Evolutionary conservation across 2,113 vertebrate species (phyloP).

Genomic region (Psettodes erumei): DNA sequence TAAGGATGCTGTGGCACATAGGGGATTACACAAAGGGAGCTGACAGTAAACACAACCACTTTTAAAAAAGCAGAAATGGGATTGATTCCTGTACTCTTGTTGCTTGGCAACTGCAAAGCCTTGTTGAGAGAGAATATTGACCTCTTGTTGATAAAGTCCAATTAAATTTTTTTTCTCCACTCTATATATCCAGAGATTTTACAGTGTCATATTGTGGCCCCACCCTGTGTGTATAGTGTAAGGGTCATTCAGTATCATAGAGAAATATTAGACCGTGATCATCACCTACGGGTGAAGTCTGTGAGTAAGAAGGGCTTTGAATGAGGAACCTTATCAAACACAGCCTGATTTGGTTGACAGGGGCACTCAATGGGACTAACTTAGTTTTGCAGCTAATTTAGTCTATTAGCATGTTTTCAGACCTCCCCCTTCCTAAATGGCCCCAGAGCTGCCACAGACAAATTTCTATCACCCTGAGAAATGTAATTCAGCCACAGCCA

Average conservation of each 20-base stretch:
- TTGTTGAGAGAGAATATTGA: constrained; percentile 75
- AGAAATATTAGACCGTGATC: constrained; percentile 46
- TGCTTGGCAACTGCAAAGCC: constrained; percentile 80
- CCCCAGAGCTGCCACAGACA: constrained; percentile 41
- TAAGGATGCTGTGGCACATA: constrained; percentile 40
- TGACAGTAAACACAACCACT: constrained; percentile 66
- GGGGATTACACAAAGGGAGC: constrained; percentile 62
- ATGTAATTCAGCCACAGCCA: constrained; percentile 49
- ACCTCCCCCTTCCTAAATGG: constrained; percentile 31
- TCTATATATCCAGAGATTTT: constrained; percentile 58
- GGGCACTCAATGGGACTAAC: constrained; percentile 20
- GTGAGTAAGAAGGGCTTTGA: constrained; percentile 29
- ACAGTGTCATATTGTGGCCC: constrained; percentile 54
- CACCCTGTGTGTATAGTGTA: constrained; percentile 24
- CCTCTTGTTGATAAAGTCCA: constrained; percentile 79
- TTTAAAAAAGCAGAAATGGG: constrained; percentile 73
- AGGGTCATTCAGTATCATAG: constrained; percentile 43
- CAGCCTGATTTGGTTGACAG: constrained; percentile 32
- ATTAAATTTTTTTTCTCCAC: constrained; percentile 65
- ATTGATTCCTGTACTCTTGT: constrained; percentile 76
- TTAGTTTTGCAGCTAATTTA: constrained; percentile 45
- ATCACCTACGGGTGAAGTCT: constrained; percentile 7
- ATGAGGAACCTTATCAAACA: constrained; percentile 7
- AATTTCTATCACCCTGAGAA: constrained; percentile 39
- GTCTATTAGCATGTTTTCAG: constrained; percentile 46